Base-by-base conservation (phyloP, 1,140 invertebrate genomes). In the Leptinotarsa lineolata region DNA sequence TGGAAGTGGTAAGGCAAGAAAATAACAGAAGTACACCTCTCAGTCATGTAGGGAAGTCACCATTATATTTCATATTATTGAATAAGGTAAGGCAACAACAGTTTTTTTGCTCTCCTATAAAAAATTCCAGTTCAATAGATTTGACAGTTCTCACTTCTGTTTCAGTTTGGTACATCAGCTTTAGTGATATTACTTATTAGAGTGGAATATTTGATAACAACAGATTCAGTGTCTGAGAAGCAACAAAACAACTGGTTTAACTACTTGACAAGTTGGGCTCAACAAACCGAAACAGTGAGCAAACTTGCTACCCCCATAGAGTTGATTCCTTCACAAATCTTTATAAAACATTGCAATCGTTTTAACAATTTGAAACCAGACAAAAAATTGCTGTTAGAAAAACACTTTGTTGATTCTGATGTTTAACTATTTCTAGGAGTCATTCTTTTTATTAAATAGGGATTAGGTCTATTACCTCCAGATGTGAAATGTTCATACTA, bases 101-200 rank as follows among this genome's bases (percentile, higher is more conserved):
- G 16, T 48, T 39, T 72, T 65, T 71, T 63, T 71, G 13, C 24
- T 11, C 15, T 64, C 4, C 1, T 63, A 63, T 11, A 65, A 65
- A 24, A 2, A 65, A 22, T 11, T 11, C 63, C 12, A 15, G 4
- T 30, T 39, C 5, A 59, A 59, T 39, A 39, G 8, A 39, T 6
- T 39, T 39, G 30, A 39, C 30, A 39, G 2, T 39, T 45, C 39
- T 39, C 58, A 67, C 77, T 65, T 68, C 54, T 59, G 82, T 80
- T 39, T 13, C 69, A 84, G 82, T 83, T 84, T 77, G 83, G 83
- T 12, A 76, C 83, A 6, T 83, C 82, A 15, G 81, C 83, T 4
- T 30, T 84, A 61, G 77, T 79, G 11, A 74, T 77, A 18, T 73
- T 84, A 15, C 75, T 84, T 4, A 75, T 84, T 18, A 77, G 82